These are phyloP conservation scores for Colletes latitarsis DNA, from an alignment of 1,140 invertebrate genomes.

Conservation along the genomic window DNA sequence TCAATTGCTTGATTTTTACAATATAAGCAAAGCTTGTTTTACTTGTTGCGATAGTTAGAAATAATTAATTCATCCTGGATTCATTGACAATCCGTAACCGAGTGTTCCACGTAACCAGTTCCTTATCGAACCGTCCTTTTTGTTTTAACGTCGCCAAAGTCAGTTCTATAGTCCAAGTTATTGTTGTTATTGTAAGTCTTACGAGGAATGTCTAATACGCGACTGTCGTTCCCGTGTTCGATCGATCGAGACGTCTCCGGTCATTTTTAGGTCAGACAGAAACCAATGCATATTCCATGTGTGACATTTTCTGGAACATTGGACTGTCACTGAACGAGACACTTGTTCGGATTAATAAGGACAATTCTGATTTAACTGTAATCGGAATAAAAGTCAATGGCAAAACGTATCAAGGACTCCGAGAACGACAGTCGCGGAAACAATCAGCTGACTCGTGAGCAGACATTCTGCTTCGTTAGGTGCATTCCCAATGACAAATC, in stretches of 20 bases:
- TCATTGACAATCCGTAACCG: too few species aligned
- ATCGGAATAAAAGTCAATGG: too few species aligned
- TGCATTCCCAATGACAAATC: neutral
- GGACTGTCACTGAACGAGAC: too few species aligned
- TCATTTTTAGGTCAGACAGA: constrained; percentile 34
- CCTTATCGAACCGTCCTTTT: neutral
- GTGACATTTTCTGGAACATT: neutral
- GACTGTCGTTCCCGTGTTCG: constrained; percentile 34
- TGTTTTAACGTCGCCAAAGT: constrained; percentile 9
- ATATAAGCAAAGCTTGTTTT: too few species aligned
- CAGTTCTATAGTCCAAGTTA: constrained; percentile 22
- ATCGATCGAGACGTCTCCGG: constrained; percentile 35
- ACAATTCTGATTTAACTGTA: too few species aligned
- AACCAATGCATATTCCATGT: neutral
- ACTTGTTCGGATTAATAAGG: too few species aligned
- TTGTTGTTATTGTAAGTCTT: constrained; percentile 12
- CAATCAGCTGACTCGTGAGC: neutral
- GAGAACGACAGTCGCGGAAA: neutral
- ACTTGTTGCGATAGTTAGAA: neutral
- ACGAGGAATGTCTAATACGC: constrained; percentile 24
- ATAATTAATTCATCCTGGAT: constrained; percentile 14
- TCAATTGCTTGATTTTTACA: too few species aligned
- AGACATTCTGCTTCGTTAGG: neutral
- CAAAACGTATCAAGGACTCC: neutral
- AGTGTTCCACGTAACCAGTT: neutral